These are phyloP conservation scores for Mesaphorura yosii DNA, from an alignment of 1,140 invertebrate genomes.

Conservation along the genomic window DNA sequence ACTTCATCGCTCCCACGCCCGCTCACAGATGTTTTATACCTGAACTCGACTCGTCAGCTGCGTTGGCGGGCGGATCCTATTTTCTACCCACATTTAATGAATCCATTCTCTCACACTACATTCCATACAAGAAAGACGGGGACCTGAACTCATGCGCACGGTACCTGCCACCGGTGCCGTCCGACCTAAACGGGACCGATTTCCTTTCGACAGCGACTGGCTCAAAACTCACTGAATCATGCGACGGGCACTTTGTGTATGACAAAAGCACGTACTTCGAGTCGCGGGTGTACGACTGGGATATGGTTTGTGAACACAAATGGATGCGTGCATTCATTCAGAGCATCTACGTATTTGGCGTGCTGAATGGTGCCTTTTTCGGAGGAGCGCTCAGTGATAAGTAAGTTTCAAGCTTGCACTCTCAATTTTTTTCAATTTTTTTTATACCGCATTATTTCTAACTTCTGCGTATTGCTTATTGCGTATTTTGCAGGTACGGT, in stretches of 20 bases:
- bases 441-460: too few relatives aligned
- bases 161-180: not conserved
- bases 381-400: not conserved
- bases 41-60: conserved; percentile 1
- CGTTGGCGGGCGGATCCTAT: too few relatives aligned
- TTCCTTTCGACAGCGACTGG: not conserved
- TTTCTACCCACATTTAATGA: conserved; percentile 7
- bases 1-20: conserved; percentile 64
- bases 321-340: conserved; percentile 9
- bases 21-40: conserved; percentile 42
- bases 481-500: conserved; percentile 3
- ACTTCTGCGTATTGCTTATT: too few relatives aligned
- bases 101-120: conserved; percentile 5
- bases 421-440: not conserved
- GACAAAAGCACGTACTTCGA: conserved; percentile 13
- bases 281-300: conserved; percentile 20
- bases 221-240: conserved; percentile 1
- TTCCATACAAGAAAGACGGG: conserved; percentile 9
- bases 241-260: conserved; percentile 14
- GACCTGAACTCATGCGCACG: conserved; percentile 11
- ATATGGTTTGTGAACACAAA: conserved; percentile 7
- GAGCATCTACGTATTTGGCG: conserved; percentile 10
- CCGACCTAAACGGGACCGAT: too few relatives aligned
- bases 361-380: conserved; percentile 9
- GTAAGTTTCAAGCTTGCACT: not conserved